Percentiles rank a stretch among this genome's conserved stretches.
Evolutionary conservation across 2,113 vertebrate genomes (phyloP).

Genomic region (Rhegmatorhina hoffmannsi): DNA sequence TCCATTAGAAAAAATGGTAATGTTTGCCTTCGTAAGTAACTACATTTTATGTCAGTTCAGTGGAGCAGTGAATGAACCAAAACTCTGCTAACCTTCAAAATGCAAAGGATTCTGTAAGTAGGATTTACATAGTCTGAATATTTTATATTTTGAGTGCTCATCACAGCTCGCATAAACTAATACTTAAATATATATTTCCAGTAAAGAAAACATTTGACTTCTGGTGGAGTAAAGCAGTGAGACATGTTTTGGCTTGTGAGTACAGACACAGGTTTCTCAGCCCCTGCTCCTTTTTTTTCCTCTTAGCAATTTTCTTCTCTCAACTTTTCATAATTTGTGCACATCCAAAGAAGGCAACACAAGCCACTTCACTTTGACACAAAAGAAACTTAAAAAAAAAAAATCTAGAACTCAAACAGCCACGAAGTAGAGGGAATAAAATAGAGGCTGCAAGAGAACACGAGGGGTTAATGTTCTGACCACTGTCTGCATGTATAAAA

Average conservation of each 20-base stretch:
- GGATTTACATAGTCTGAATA: conserved; percentile 76
- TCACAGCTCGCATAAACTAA: conserved; percentile 59
- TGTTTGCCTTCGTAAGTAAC: conserved; percentile 69
- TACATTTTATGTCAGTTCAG: conserved; percentile 65
- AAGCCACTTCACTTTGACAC: conserved; percentile 9
- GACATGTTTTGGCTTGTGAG: conserved; percentile 34
- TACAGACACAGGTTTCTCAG: conserved; percentile 27
- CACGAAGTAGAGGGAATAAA: background rate
- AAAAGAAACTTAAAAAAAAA: conserved; percentile 40
- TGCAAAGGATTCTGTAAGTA: conserved; percentile 66
- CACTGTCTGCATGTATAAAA: conserved; percentile 55
- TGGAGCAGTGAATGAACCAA: conserved; percentile 69
- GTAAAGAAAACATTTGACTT: conserved; percentile 51
- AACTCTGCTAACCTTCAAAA: conserved; percentile 73
- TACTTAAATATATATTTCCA: conserved; percentile 58
- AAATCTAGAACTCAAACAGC: background rate
- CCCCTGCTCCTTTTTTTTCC: background rate
- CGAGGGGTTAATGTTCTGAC: conserved; percentile 60
- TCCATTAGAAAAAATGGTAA: conserved; percentile 62
- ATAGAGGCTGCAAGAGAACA: background rate
- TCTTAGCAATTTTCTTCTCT: background rate
- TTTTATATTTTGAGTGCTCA: conserved; percentile 73
- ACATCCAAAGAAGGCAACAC: background rate
- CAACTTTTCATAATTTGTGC: conserved; percentile 11
- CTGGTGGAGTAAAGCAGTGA: background rate